Percentiles rank a stretch among this genome's conserved stretches.
Conservation (phyloP, 2,797 vertebrate genomes). For the Diceros bicornis region DNA sequence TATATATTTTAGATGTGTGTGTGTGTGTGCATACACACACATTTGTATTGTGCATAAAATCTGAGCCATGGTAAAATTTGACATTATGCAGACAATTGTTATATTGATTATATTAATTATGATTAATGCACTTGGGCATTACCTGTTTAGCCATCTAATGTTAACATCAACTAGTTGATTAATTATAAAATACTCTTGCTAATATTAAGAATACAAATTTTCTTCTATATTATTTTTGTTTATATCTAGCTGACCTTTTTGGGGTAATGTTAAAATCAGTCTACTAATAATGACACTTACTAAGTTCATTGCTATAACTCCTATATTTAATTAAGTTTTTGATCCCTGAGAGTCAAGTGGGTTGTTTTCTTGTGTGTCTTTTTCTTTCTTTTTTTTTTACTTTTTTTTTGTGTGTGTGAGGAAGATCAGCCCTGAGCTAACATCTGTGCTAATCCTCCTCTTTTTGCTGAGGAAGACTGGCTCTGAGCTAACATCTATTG, state of each 20-base stretch:
- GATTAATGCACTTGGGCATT: not conserved
- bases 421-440: too few relatives aligned
- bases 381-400: too few relatives aligned
- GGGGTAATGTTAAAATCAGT: slow-evolving; percentile 26
- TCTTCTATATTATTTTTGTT: not conserved
- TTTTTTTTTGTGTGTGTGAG: too few relatives aligned
- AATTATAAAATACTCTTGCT: slow-evolving; percentile 6
- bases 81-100: not conserved
- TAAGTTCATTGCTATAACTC: not conserved
- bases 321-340: slow-evolving; percentile 40
- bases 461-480: too few relatives aligned
- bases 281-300: not conserved
- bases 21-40: not conserved
- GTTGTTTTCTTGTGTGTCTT: too few relatives aligned
- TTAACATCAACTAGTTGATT: not conserved
- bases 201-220: not conserved
- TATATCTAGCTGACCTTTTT: slow-evolving; percentile 3
- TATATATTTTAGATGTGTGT: not conserved
- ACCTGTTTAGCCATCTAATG: slow-evolving; percentile 1
- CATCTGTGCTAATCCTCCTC: too few relatives aligned
- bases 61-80: not conserved
- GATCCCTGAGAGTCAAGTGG: not conserved
- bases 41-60: slow-evolving; percentile 6
- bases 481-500: too few relatives aligned
- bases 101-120: not conserved